Evolutionary conservation across 2,888 invertebrate species (phyloP), one percentile per base, ranked within the genome.

Genomic region (Bembecia ichneumoniformis): DNA sequence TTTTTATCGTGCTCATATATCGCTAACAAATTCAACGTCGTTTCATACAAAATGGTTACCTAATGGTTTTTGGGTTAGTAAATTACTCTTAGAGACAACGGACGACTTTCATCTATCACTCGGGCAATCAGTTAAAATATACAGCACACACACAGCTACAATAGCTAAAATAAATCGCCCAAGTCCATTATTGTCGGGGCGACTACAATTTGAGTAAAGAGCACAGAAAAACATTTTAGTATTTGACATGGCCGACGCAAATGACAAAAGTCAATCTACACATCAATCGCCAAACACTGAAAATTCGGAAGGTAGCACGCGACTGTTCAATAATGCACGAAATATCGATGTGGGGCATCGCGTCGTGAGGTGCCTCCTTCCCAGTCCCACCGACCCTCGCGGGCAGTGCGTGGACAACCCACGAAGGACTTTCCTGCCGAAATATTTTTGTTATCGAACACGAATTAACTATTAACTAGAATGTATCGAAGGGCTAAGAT

Each of bases 221-320:
- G 73, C 69, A 77, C 74, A 76, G 71, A 80, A 84, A 82, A 84
- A 82, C 80, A 82, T 84, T 86, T 78, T 73, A 82, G 74, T 82
- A 68, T 84, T 83, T 82, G 84, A 83, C 83, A 78, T 82, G 80
- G 77, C 68, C 78, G 76, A 77, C 68, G 82, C 74, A 86, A 86
- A 87, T 87, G 87, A 86, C 84, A 84, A 86, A 86, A 86, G 83
- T 86, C 86, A 84, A 87, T 87, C 86, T 86, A 86, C 79, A 83
- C 83, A 83, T 82, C 86, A 84, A 84, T 84, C 84, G 86, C 83
- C 86, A 86, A 87, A 86, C 86, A 84, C 82, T 81, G 76, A 76
- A 86, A 83, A 82, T 86, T 87, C 78, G 77, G 86, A 75, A 78
- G 82, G 82, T 67, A 74, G 66, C 86, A 87, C 86, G 87, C 86